These are phyloP conservation scores for Drosophila kepulauana DNA, from an alignment of 1,140 invertebrate genomes.

Conservation along the genomic window DNA sequence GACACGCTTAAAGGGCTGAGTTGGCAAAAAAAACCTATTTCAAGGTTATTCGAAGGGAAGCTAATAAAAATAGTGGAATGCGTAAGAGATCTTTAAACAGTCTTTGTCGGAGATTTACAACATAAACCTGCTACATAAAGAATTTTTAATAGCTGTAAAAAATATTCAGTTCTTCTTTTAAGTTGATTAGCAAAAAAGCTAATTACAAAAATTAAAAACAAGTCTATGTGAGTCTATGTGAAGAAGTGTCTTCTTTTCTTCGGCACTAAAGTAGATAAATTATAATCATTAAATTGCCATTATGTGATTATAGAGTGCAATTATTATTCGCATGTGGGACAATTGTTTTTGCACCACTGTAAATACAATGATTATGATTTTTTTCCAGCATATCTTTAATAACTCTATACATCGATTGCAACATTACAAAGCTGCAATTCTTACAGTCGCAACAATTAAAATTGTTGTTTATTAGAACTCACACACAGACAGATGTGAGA, in stretches of 20 bases:
- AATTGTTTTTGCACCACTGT: conserved; percentile 10
- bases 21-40: background rate
- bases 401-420: conserved; percentile 35
- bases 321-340: background rate
- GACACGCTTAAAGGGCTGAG: conserved; percentile 15
- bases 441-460: conserved; percentile 60
- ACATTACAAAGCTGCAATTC: conserved; percentile 36
- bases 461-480: conserved; percentile 53
- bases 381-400: background rate
- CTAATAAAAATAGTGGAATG: background rate
- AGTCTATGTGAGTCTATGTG: too few species aligned
- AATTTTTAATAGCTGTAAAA: too few species aligned
- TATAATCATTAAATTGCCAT: too few species aligned
- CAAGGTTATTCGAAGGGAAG: conserved; percentile 16
- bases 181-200: too few species aligned
- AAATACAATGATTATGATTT: conserved; percentile 4
- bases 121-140: too few species aligned
- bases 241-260: too few species aligned
- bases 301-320: background rate
- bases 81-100: background rate
- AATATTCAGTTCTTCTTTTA: too few species aligned
- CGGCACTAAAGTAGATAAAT: too few species aligned
- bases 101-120: too few species aligned
- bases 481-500: conserved; percentile 1
- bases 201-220: too few species aligned